Percentiles rank a stretch among this genome's conserved stretches.
phyloP scores from a whole-genome alignment of 2,888 invertebrate species.

The Isoperla grammatica region DNA sequence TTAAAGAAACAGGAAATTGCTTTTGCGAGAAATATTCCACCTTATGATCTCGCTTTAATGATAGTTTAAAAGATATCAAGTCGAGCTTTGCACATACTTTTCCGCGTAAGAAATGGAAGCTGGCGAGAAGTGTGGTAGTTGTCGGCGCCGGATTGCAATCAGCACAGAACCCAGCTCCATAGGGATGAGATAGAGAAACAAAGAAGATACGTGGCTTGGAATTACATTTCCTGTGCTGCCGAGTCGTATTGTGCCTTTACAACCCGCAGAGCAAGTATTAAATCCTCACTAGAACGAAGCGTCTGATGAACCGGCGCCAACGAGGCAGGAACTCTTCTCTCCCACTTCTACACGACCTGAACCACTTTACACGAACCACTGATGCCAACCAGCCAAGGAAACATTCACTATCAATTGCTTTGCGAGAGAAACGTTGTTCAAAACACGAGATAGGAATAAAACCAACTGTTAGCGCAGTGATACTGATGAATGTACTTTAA shows the following conservation, averaged over 20 bases:
- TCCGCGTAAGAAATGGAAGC: neutral
- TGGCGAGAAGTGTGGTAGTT: constrained; percentile 5
- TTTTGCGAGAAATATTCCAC: neutral
- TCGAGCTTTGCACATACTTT: neutral
- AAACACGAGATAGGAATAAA: too few relatives aligned
- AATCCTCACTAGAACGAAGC: neutral
- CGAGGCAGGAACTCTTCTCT: too few relatives aligned
- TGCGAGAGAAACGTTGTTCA: too few relatives aligned
- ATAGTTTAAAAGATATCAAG: constrained; percentile 4
- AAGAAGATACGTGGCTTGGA: neutral
- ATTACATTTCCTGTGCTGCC: constrained; percentile 6
- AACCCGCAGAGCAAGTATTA: constrained; percentile 6
- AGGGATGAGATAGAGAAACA: constrained; percentile 7
- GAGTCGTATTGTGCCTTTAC: neutral
- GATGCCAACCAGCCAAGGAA: too few relatives aligned
- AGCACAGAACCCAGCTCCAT: neutral
- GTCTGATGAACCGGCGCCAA: too few relatives aligned
- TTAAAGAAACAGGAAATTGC: constrained; percentile 10
- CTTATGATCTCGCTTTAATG: constrained; percentile 10
- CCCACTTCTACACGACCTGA: too few relatives aligned
- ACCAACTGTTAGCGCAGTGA: too few relatives aligned
- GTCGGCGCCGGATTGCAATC: constrained; percentile 8
- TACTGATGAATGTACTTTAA: too few relatives aligned
- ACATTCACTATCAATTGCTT: too few relatives aligned
- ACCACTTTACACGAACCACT: too few relatives aligned